Base-by-base conservation (phyloP, 2,113 vertebrate species). In the Sorex fumeus region DNA sequence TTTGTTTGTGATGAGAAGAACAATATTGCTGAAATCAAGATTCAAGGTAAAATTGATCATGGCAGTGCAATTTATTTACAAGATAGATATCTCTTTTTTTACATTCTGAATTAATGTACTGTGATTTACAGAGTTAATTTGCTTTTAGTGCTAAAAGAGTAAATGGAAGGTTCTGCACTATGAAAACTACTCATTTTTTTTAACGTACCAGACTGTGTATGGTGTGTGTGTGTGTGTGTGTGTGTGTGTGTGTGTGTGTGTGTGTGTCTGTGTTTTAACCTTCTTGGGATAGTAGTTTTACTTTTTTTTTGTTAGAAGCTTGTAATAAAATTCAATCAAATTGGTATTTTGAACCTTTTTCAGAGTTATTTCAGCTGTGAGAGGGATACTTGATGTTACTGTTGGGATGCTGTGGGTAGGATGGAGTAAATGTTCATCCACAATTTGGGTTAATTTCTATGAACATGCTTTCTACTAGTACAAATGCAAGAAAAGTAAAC, bases 1-100 rank as follows among this genome's bases (percentile, higher is more conserved):
- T 97, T 96, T 86, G 98, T 99, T 92, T 99, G 98, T 21, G 98
- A 99, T 72, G 98, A 99, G 76, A 97, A 97, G 87, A 95, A 93
- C 94, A 99, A 96, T 97, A 99, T 99, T 77, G 99, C 99, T 34
- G 99, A 99, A 96, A 99, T 99, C 97, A 98, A 98, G 96, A 98
- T 99, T 84, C 98, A 99, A 98, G 99, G 99, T 99, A 98, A 96
- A 85, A 91, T 6, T 86, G 67, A 40, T 87, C 23, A 76, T 0
- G 5, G 16, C 72, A 15, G 87, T 90, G 79, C 64, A 47, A 64
- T 70, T 72, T 76, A 16, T 30, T 88, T 75, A 75, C 82, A 76
- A 81, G 32, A 86, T 50, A 34, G 75, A 28, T 13, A 43, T 67
- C 53, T 57, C 21, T n/a, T 45, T n/a, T 62, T 67, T 60, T 78